These are phyloP conservation scores for Pegoplata infirma DNA, from an alignment of 2,888 invertebrate species.

Conservation along the genomic window DNA sequence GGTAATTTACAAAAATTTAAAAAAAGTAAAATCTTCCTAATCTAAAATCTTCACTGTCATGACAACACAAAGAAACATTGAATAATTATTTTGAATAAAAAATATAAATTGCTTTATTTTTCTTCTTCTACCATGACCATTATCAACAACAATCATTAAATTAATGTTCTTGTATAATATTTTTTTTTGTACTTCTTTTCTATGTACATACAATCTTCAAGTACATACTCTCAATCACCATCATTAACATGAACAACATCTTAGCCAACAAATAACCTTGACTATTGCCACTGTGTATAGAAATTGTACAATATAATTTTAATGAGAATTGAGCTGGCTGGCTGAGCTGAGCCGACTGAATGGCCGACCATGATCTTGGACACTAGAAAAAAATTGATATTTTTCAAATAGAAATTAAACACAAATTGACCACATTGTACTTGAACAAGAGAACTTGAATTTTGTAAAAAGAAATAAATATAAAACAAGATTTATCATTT, in stretches of 20 bases:
- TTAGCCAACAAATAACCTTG: slow-evolving; percentile 45
- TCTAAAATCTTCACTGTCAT: not conserved
- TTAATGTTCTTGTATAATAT: not conserved
- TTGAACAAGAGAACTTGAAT: not conserved
- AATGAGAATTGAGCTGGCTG: not conserved
- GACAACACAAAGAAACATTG: not conserved
- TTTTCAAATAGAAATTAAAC: not conserved
- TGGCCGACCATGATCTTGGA: not conserved
- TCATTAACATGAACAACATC: slow-evolving; percentile 19
- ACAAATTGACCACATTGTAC: not conserved
- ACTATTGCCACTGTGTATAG: not conserved
- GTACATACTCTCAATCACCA: not conserved
- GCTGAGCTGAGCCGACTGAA: too few relatives aligned
- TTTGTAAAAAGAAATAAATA: not conserved
- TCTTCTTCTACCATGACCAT: not conserved
- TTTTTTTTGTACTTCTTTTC: not conserved
- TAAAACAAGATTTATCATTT: not conserved
- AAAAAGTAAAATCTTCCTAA: not conserved
- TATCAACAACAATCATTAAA: not conserved
- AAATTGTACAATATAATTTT: not conserved
- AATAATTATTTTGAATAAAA: not conserved
- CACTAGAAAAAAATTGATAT: not conserved
- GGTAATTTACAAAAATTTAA: not conserved
- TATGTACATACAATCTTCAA: not conserved
- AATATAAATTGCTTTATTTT: not conserved